A percentile compares a stretch with the other conserved stretches of the same genome.
phyloP scores from a whole-genome alignment of 2,113 vertebrate genomes.

The Brienomyrus brachyistius region DNA sequence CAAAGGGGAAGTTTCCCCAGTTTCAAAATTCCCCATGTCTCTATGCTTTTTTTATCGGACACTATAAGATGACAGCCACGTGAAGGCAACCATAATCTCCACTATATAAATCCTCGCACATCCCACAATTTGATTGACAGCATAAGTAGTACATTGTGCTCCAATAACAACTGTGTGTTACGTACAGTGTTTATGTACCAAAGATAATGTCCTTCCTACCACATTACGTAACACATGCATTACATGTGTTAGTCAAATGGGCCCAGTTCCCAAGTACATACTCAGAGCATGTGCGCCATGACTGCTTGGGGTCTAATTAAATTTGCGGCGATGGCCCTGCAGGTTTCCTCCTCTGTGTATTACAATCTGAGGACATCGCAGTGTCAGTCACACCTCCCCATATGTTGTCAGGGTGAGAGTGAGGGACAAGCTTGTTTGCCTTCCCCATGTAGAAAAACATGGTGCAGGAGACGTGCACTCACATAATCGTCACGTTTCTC shows the following conservation, averaged over 20 bases:
- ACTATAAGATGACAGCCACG: background rate
- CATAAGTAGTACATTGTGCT: background rate
- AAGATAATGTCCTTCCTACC: background rate
- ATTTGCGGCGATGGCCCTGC: background rate
- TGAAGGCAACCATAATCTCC: background rate
- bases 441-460: background rate
- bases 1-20: background rate
- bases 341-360: background rate
- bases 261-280: background rate
- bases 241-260: background rate
- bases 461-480: background rate
- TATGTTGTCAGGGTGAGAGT: constrained; percentile 15
- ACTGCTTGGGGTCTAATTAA: constrained; percentile 12
- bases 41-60: background rate
- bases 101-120: background rate
- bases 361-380: constrained; percentile 11
- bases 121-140: background rate
- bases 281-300: background rate
- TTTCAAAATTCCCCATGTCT: background rate
- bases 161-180: background rate
- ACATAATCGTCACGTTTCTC: background rate
- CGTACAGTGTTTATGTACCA: background rate
- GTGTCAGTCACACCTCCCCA: constrained; percentile 14
- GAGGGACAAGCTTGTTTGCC: background rate
- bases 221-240: background rate